These are phyloP conservation scores for Rhyacophila evoluta DNA, from an alignment of 2,888 invertebrate species.

Conservation along the genomic window DNA sequence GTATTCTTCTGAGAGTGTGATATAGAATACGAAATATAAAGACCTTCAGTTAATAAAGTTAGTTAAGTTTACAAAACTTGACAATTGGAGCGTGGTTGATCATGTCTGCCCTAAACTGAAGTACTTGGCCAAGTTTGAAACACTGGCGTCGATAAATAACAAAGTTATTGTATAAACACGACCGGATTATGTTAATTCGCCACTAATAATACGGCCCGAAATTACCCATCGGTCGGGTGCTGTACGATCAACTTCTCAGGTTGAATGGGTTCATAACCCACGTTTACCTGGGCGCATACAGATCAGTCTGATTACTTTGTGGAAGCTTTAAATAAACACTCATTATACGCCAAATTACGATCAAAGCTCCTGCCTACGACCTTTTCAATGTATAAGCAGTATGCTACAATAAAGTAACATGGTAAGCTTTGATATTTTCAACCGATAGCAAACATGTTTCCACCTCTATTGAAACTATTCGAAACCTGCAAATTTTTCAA, in stretches of 20 bases:
- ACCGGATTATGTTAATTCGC: neutral
- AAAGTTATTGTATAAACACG: neutral
- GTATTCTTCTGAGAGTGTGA: too few relatives aligned
- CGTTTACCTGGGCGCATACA: neutral
- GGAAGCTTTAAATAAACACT: neutral
- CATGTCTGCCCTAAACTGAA: neutral
- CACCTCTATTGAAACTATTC: too few relatives aligned
- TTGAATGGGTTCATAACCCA: slow-evolving; percentile 12
- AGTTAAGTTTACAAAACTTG: too few relatives aligned
- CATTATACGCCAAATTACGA: neutral
- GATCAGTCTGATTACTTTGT: neutral
- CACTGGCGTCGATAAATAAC: neutral
- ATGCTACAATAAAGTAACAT: too few relatives aligned
- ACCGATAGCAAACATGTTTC: too few relatives aligned
- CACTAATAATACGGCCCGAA: slow-evolving; percentile 7
- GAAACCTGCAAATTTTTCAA: too few relatives aligned
- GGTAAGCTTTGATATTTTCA: too few relatives aligned
- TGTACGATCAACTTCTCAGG: neutral
- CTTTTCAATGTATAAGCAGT: neutral
- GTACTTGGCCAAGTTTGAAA: neutral
- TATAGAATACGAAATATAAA: too few relatives aligned
- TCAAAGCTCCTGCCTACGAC: too few relatives aligned
- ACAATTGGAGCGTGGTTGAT: too few relatives aligned
- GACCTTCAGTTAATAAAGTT: too few relatives aligned
- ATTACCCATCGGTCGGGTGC: neutral